Conservation (phyloP, 2,888 invertebrate species). For the Ctena decussata region DNA sequence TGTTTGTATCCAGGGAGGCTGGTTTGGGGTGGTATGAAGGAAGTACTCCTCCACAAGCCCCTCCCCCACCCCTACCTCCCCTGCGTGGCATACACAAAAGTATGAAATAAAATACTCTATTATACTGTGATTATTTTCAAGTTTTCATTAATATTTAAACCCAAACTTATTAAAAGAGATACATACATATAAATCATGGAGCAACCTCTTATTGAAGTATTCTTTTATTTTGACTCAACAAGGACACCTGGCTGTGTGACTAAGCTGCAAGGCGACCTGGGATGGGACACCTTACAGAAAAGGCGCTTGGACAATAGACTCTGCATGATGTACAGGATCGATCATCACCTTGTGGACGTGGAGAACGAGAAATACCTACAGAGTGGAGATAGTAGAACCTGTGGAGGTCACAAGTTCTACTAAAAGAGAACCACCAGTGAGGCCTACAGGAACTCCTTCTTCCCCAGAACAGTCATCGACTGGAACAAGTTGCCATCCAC, state of each 20-base stretch:
- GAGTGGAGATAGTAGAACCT: constrained; percentile 3
- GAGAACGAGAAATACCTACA: not conserved
- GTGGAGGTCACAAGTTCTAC: constrained; percentile 8
- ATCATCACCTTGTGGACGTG: constrained; percentile 1
- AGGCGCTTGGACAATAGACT: constrained; percentile 2
- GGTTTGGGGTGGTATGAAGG: too few relatives aligned
- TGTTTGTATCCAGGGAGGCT: too few relatives aligned
- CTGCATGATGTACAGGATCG: constrained; percentile 18
- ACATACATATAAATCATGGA: too few relatives aligned
- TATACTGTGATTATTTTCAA: too few relatives aligned
- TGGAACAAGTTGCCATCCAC: not conserved
- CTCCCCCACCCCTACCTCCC: not conserved
- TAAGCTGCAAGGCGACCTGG: constrained; percentile 16
- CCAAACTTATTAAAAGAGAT: too few relatives aligned
- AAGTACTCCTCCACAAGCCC: not conserved
- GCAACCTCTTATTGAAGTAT: too few relatives aligned
- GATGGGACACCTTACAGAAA: constrained; percentile 18
- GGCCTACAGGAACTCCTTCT: constrained; percentile 4
- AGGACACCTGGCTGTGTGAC: constrained; percentile 20
- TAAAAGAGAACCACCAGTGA: constrained; percentile 1
- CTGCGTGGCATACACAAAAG: too few relatives aligned
- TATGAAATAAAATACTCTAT: too few relatives aligned
- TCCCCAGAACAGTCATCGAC: constrained; percentile 8
- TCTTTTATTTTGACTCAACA: too few relatives aligned
- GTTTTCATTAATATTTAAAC: too few relatives aligned